phyloP scores from a whole-genome alignment of 2,797 vertebrate species.

The Clamator glandarius region DNA sequence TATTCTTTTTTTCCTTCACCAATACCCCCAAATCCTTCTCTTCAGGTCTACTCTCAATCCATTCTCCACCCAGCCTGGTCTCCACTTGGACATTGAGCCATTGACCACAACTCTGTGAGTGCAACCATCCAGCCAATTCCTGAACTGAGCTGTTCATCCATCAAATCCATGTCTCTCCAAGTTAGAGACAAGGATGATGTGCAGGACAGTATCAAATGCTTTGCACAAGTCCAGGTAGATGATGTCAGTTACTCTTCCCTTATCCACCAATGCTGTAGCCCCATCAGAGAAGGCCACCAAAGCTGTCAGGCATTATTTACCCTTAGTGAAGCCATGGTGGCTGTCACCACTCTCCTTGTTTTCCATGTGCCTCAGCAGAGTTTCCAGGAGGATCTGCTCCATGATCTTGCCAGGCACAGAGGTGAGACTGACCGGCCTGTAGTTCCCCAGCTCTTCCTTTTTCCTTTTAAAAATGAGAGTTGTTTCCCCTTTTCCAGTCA shows the following conservation, averaged over 20 bases:
- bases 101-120: no score
- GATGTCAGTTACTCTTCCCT: neutral
- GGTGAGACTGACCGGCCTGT: neutral
- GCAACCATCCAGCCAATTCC: no score
- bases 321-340: neutral
- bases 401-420: neutral
- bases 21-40: no score
- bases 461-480: neutral
- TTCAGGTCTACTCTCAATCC: no score
- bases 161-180: neutral
- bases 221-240: neutral
- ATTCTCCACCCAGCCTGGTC: no score
- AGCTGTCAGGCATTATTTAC: neutral
- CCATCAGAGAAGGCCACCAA: neutral
- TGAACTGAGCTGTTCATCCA: no score
- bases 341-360: neutral
- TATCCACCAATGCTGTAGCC: neutral
- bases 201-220: neutral
- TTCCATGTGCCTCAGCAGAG: neutral
- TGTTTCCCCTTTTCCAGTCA: no score
- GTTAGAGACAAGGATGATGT: neutral
- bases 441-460: neutral
- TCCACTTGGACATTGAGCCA: no score
- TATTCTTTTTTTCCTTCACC: no score
- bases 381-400: neutral